These are phyloP conservation scores for Pammene fasciana DNA, from an alignment of 2,888 invertebrate species.

Conservation along the genomic window DNA sequence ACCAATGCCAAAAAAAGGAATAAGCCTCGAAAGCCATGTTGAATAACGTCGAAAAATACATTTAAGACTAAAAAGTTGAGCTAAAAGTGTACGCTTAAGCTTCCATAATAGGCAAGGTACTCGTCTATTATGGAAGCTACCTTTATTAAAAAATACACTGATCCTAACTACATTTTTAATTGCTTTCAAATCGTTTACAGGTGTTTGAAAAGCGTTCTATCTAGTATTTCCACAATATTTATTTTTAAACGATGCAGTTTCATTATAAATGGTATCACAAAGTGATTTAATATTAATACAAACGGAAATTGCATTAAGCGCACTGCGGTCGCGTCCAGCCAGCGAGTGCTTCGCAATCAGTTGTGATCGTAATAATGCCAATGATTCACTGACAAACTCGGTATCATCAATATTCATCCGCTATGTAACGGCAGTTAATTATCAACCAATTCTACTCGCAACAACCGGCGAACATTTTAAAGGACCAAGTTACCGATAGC, in stretches of 20 bases:
- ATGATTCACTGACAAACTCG: slow-evolving; percentile 38
- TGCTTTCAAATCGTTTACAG: slow-evolving; percentile 22
- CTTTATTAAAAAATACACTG: slow-evolving; percentile 43
- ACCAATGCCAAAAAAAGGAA: slow-evolving; percentile 73
- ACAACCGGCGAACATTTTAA: slow-evolving; percentile 47
- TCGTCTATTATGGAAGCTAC: slow-evolving; percentile 49
- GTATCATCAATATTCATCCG: slow-evolving; percentile 39
- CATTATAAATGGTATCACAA: slow-evolving; percentile 17
- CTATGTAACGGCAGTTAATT: slow-evolving; percentile 37
- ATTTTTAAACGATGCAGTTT: slow-evolving; percentile 8
- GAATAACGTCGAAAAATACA: slow-evolving; percentile 66
- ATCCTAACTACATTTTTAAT: slow-evolving; percentile 26
- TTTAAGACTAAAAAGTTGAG: slow-evolving; percentile 20
- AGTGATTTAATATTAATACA: slow-evolving; percentile 33
- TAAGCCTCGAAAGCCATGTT: slow-evolving; percentile 68
- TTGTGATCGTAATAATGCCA: slow-evolving; percentile 36
- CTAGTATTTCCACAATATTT: neutral
- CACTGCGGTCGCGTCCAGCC: slow-evolving; percentile 24
- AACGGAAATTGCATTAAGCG: slow-evolving; percentile 41
- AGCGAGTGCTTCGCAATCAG: slow-evolving; percentile 37
- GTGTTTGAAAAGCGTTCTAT: slow-evolving; percentile 11
- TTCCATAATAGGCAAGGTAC: too few relatives aligned
- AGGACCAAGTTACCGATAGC: slow-evolving; percentile 74
- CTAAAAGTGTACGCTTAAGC: slow-evolving; percentile 51
- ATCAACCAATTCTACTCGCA: slow-evolving; percentile 40